Percentiles rank a stretch among this genome's conserved stretches.
These are phyloP conservation scores for Lepeophtheirus nordmannii DNA, from an alignment of 2,888 invertebrate genomes.

Conservation along the genomic window DNA sequence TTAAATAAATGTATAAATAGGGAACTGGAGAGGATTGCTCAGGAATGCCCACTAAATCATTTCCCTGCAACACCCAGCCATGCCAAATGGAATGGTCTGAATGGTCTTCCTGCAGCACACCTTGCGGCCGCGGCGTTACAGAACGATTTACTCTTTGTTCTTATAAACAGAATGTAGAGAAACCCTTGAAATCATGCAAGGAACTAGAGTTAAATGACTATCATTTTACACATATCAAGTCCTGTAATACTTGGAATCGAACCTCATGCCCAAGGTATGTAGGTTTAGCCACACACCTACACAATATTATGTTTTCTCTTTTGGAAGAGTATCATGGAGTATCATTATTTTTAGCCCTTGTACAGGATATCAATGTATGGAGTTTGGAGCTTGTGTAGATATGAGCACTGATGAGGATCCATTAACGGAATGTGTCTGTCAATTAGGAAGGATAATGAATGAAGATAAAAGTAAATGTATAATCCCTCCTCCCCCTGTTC, in stretches of 20 bases:
- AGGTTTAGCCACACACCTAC: too few relatives aligned
- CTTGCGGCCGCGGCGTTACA: conserved; percentile 28
- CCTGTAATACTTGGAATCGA: conserved; percentile 29
- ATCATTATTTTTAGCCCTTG: conserved; percentile 15
- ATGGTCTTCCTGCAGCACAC: conserved; percentile 29
- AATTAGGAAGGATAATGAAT: conserved; percentile 30
- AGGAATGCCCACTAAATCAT: conserved; percentile 25
- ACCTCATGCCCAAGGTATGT: conserved; percentile 12
- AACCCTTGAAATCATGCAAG: not conserved
- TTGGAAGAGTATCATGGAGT: too few relatives aligned
- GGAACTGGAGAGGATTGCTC: conserved; percentile 8
- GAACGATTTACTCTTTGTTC: conserved; percentile 28
- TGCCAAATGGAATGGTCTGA: conserved; percentile 29
- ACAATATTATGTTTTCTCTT: too few relatives aligned
- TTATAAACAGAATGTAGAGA: not conserved
- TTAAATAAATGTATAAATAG: not conserved
- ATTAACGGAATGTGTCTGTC: conserved; percentile 29
- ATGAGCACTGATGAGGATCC: conserved; percentile 28
- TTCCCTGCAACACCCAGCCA: conserved; percentile 29
- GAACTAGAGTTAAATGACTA: conserved; percentile 19
- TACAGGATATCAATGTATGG: conserved; percentile 16
- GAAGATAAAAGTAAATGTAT: conserved; percentile 20
- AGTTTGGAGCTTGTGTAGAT: conserved; percentile 28
- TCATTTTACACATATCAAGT: conserved; percentile 23
- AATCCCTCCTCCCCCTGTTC: conserved; percentile 28